Evolutionary conservation across 2,888 invertebrate species (phyloP), one percentile per base, ranked within the genome.

Genomic region (Luperina testacea): DNA sequence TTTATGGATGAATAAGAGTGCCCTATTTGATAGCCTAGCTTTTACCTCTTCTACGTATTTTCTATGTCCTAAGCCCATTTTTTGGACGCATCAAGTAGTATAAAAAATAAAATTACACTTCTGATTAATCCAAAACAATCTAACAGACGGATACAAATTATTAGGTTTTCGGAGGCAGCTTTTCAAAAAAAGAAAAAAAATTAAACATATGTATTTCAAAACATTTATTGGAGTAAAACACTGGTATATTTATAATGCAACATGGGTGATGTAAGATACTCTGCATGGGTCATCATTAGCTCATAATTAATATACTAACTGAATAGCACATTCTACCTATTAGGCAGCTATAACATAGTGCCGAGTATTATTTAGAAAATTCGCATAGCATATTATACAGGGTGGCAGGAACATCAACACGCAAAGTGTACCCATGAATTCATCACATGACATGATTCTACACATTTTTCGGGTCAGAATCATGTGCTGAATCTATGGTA

Each of bases 241-340:
- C 48, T 77, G 27, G 13, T 27, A 11, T 27, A 77, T 48, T 77
- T 57, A 20, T 53, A 53, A 20, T 15, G 32, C n/a, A 77, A 77
- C 57, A 57, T 77, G 48, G 48, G 32, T 48, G 32, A 77, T 32
- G 20, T 32, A 17, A 5, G 13, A 59, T 59, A 17, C 17, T 32
- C 4, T 27, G 17, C 13, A 42, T 24, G 15, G 4, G 27, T 27
- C 27, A 27, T 15, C 11, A 42, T 27, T 27, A 27, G 20, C 42
- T 20, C 20, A 8, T 8, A 59, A 42, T 61, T 20, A 68, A n/a
- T 72, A 45, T 20, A 8, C 24, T 64, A 48, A 2, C 3, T 27
- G 11, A 11, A 45, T 68, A 45, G 3, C 11, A 27, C 27, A 20
- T 48, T 69, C 7, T 24, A 32, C 4, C 32, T 51, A 51, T 24